phyloP scores from a whole-genome alignment of 1,140 invertebrate genomes.

The Caerostris extrusa region DNA sequence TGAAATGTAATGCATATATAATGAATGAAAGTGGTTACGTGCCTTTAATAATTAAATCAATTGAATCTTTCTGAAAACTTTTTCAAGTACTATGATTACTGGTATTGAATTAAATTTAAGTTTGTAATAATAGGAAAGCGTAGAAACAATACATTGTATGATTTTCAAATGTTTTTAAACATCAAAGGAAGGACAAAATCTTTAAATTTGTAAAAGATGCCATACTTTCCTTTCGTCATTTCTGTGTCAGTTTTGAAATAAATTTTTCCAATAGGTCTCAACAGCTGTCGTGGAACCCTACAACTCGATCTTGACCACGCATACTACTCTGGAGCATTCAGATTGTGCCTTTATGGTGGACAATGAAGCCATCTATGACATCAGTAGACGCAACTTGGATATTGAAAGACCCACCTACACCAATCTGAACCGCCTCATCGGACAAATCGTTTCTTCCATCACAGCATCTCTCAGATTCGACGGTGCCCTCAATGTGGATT shows the following conservation, averaged over 20 bases:
- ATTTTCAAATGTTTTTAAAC: too few species aligned
- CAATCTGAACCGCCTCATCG: conserved; percentile 86
- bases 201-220: too few species aligned
- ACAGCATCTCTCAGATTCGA: conserved; percentile 84
- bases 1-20: too few species aligned
- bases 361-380: conserved; percentile 93
- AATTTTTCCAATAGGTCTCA: conserved; percentile 77
- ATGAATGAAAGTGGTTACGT: too few species aligned
- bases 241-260: not conserved
- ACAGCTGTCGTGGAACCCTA: conserved; percentile 83
- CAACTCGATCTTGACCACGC: conserved; percentile 89
- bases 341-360: conserved; percentile 93
- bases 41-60: too few species aligned
- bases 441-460: conserved; percentile 82
- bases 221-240: too few species aligned
- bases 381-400: conserved; percentile 87
- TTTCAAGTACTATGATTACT: too few species aligned
- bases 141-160: too few species aligned
- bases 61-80: too few species aligned
- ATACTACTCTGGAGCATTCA: conserved; percentile 90
- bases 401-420: conserved; percentile 88
- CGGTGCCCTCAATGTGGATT: conserved; percentile 85
- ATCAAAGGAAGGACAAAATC: too few species aligned
- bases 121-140: too few species aligned
- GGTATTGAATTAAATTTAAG: too few species aligned